These are phyloP conservation scores for Acanthosoma haemorrhoidale DNA, from an alignment of 2,888 invertebrate species.

Conservation along the genomic window DNA sequence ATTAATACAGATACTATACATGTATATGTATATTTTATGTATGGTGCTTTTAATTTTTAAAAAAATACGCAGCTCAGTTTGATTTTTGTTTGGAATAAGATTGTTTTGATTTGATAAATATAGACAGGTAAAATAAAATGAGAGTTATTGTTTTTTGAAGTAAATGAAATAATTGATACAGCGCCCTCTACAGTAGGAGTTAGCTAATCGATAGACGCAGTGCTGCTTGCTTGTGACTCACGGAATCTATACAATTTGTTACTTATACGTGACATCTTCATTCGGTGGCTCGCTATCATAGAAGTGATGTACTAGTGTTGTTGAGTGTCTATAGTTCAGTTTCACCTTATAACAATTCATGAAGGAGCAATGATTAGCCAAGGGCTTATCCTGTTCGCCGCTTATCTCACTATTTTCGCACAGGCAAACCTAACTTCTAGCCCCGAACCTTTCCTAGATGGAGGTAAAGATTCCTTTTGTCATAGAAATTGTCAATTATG, in stretches of 20 bases:
- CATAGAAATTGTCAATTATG: not conserved
- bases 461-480: slow-evolving; percentile 18
- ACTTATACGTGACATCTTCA: slow-evolving; percentile 21
- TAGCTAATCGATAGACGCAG: slow-evolving; percentile 39
- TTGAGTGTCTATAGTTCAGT: not conserved
- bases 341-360: not conserved
- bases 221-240: slow-evolving; percentile 34
- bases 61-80: no score
- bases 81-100: no score
- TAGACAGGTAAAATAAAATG: no score
- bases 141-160: slow-evolving; percentile 12
- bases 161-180: slow-evolving; percentile 21
- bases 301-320: slow-evolving; percentile 20
- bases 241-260: slow-evolving; percentile 29
- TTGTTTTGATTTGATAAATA: no score
- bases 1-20: no score
- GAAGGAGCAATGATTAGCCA: slow-evolving; percentile 23
- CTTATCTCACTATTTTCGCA: slow-evolving; percentile 7
- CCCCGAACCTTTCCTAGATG: slow-evolving; percentile 24
- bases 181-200: slow-evolving; percentile 30
- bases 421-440: not conserved
- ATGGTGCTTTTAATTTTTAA: no score
- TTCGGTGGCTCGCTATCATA: not conserved
- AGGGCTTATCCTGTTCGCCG: slow-evolving; percentile 23
- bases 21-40: no score